Percentiles rank a stretch among this genome's conserved stretches.
Evolutionary conservation across 2,797 vertebrate species (phyloP).

Genomic region (Hydrolagus colliei): DNA sequence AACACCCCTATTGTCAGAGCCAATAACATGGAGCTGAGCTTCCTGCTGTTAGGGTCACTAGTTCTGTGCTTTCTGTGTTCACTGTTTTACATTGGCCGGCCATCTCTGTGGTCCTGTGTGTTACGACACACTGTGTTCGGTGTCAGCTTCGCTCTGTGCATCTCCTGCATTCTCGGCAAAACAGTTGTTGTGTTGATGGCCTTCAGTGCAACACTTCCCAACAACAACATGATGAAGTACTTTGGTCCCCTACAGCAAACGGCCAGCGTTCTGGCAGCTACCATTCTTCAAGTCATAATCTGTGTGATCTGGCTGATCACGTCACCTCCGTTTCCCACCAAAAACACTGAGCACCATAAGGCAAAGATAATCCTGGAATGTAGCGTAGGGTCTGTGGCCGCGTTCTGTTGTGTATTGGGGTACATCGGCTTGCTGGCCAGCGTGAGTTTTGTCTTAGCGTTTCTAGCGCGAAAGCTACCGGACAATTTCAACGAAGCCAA

Average conservation of each 20-base stretch:
- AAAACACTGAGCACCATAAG: not conserved
- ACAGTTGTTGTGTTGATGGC: not conserved
- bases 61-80: not conserved
- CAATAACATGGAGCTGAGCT: conserved; percentile 11
- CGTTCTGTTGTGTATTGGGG: not conserved
- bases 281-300: not conserved
- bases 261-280: not conserved
- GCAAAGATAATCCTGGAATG: not conserved
- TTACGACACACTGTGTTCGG: not conserved
- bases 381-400: not conserved
- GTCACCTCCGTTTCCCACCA: not conserved
- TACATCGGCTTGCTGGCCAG: not conserved
- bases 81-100: not conserved
- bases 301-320: not conserved
- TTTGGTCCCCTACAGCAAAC: not conserved
- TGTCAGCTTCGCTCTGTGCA: not conserved
- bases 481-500: conserved; percentile 33
- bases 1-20: not conserved
- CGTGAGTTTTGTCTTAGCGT: not conserved
- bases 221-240: not conserved
- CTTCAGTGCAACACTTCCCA: not conserved
- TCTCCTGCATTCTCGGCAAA: not conserved
- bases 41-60: not conserved
- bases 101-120: not conserved
- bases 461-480: conserved; percentile 18